These are phyloP conservation scores for Drosophila funebris DNA, from an alignment of 1,140 invertebrate genomes.

Conservation along the genomic window DNA sequence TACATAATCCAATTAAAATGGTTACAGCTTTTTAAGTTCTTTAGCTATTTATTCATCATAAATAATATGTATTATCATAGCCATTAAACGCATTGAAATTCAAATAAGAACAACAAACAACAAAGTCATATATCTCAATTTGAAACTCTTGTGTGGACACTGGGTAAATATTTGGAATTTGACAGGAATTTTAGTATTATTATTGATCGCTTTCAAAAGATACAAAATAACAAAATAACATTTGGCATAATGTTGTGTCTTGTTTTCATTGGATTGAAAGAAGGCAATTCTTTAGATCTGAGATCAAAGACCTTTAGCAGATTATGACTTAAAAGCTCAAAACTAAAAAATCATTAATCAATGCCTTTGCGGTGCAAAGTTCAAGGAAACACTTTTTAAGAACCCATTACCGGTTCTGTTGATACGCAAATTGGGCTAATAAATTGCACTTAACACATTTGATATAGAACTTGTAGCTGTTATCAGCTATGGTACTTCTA, in stretches of 20 bases:
- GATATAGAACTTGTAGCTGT: background rate
- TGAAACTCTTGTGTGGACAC: too few species aligned
- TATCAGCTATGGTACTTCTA: constrained; percentile 18
- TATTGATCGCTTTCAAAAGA: background rate
- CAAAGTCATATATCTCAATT: too few species aligned
- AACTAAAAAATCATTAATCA: background rate
- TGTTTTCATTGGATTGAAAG: background rate
- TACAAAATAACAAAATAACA: background rate
- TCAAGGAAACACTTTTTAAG: background rate
- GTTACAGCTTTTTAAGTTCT: too few species aligned
- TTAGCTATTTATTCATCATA: too few species aligned
- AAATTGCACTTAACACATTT: constrained; percentile 4
- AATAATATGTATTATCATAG: too few species aligned
- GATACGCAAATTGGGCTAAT: constrained; percentile 16
- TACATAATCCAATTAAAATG: too few species aligned
- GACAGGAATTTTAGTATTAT: background rate
- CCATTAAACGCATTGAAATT: too few species aligned
- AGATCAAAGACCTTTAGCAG: background rate
- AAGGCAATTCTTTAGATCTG: background rate
- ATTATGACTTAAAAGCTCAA: background rate
- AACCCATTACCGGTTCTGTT: background rate
- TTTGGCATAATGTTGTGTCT: too few species aligned
- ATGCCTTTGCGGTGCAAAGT: background rate
- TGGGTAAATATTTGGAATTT: too few species aligned
- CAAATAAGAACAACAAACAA: too few species aligned